phyloP scores from a whole-genome alignment of 64 coral and sea anemone species.

The Porites lutea region DNA sequence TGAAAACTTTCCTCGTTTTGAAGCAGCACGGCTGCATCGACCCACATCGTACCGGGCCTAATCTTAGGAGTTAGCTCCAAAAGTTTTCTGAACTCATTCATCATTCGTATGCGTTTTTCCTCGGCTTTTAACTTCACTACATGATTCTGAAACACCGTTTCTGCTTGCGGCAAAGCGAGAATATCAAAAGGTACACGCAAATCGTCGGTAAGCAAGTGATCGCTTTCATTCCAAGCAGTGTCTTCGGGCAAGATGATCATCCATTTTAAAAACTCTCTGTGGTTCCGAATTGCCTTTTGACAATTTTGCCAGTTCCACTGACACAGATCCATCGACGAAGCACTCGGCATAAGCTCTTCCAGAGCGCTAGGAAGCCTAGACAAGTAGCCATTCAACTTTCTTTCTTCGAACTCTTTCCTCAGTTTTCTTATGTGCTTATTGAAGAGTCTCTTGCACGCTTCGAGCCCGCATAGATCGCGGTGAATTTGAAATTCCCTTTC shows the following conservation, averaged over 20 bases:
- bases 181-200: conserved; percentile 89
- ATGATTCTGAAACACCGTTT: conserved; percentile 79
- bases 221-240: conserved; percentile 93
- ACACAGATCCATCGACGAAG: conserved; percentile 80
- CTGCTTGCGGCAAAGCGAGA: conserved; percentile 64
- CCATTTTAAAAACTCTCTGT: conserved; percentile 93
- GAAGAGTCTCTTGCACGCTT: conserved; percentile 91
- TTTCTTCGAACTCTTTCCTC: conserved; percentile 85
- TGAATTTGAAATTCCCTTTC: conserved; percentile 79
- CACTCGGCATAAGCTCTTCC: conserved; percentile 87
- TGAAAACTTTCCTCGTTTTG: conserved; percentile 99
- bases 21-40: conserved; percentile 75
- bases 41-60: conserved; percentile 89
- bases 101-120: conserved; percentile 88
- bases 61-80: conserved; percentile 93
- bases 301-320: conserved; percentile 93
- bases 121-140: conserved; percentile 89
- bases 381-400: conserved; percentile 88
- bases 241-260: conserved; percentile 85
- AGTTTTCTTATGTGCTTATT: conserved; percentile 90
- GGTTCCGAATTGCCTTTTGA: conserved; percentile 87
- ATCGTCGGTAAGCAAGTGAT: conserved; percentile 89
- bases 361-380: conserved; percentile 92
- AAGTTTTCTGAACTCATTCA: conserved; percentile 93
- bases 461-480: conserved; percentile 83